Base-by-base conservation (phyloP, 2,113 vertebrate species). In the Benitochromis conjunctus region DNA sequence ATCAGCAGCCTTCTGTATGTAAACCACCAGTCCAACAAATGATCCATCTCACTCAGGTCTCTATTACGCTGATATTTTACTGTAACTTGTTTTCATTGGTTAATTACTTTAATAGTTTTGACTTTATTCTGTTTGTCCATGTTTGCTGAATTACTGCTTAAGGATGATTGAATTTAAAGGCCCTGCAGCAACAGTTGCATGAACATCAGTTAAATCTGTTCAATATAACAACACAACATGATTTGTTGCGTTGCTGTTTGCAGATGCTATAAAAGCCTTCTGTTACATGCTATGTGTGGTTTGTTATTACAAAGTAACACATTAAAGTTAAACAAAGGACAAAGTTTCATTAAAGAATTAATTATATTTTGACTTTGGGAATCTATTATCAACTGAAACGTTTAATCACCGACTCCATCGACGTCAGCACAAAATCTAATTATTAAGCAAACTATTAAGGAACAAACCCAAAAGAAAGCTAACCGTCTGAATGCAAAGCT, bases 231-330 rank as follows among this genome's bases (percentile, higher is more conserved):
- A 64, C 11, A 64, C 19, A 64, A 38, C 1, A 64, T 1, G 0
- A 5, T 12, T 26, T 46, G 41, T 26, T 71, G 8, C 21, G 10
- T 13, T 2, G 58, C 18, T 6, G 64, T 41, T 41, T 43, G 19
- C n/a, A 10, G 64, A 6, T 1, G 64, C 64, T 71, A 6, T 18
- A 48, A 74, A 48, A 3, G 66, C 24, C 1, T 8, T 1, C 21
- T 18, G 66, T 0, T 18, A 29, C 0, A 48, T 2, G 24, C 21
- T 1, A 14, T 1, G 2, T 38, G 34, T 64, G 60, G 2, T 64
- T n/a, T 64, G 34, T 21, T 64, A 7, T 46, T 46, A 74, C 14
- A 46, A 74, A 26, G 21, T 7, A 74, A 74, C 19, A 9, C 41
- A 48, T 46, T 18, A 46, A 46, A 26, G 7, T 14, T 24, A n/a